Evolutionary conservation across 2,113 vertebrate genomes (phyloP).

Genomic region (Epinephelus fuscoguttatus): DNA sequence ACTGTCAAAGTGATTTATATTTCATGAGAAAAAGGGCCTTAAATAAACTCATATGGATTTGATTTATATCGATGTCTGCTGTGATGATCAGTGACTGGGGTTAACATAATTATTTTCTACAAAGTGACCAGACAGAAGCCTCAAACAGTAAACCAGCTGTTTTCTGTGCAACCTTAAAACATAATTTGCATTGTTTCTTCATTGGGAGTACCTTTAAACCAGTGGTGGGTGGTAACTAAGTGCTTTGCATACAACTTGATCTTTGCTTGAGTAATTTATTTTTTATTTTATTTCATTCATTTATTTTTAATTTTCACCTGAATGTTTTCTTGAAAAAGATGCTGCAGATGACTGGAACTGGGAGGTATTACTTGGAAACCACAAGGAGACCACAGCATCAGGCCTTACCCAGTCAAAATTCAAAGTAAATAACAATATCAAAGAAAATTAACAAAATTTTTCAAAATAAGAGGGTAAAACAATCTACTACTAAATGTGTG

Average conservation of each 20-base stretch:
- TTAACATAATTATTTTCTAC: background rate
- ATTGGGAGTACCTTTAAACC: background rate
- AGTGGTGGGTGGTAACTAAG: background rate
- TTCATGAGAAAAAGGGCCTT: too few species aligned
- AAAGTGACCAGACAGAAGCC: background rate
- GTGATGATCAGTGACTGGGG: background rate
- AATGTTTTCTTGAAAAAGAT: too few species aligned
- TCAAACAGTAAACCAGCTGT: constrained; percentile 9
- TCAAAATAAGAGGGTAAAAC: too few species aligned
- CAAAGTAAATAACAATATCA: too few species aligned
- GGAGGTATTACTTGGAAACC: too few species aligned
- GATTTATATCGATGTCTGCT: constrained; percentile 1
- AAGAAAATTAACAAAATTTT: too few species aligned
- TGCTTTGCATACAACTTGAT: background rate
- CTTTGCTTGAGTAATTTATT: background rate
- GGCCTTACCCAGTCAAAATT: too few species aligned
- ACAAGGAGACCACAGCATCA: too few species aligned
- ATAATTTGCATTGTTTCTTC: background rate
- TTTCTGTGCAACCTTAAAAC: constrained; percentile 2
- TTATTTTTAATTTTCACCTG: too few species aligned
- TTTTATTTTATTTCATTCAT: background rate
- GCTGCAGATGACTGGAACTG: too few species aligned
- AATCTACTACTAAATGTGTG: too few species aligned
- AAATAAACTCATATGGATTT: too few species aligned
- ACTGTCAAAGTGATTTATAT: background rate